Evolutionary conservation across 2,888 invertebrate genomes (phyloP).

Genomic region (Leucophenga montana): DNA sequence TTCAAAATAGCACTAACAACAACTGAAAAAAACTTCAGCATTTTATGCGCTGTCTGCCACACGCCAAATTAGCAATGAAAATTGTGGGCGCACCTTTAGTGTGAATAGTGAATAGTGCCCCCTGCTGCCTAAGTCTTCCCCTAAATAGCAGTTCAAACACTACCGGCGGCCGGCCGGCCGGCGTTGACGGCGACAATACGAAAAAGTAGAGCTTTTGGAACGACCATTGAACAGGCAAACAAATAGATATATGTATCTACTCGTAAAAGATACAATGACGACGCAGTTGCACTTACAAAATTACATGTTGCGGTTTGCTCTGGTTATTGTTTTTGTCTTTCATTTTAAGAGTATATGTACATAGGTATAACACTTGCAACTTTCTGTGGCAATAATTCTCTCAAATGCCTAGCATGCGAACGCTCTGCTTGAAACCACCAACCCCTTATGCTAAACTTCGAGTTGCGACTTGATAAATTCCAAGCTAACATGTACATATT

Average conservation of each 20-base stretch:
- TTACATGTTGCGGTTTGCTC: slow-evolving; percentile 32
- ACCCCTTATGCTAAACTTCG: background rate
- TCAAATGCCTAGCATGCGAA: background rate
- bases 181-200: background rate
- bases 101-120: too few relatives aligned
- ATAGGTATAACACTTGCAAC: slow-evolving; percentile 5
- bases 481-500: slow-evolving; percentile 7
- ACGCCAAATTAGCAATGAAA: slow-evolving; percentile 48
- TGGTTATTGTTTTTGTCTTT: background rate
- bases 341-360: background rate
- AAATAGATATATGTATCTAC: background rate
- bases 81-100: slow-evolving; percentile 53
- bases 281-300: slow-evolving; percentile 47
- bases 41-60: slow-evolving; percentile 6
- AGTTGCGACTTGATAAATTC: slow-evolving; percentile 16
- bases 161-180: background rate
- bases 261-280: background rate
- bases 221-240: background rate
- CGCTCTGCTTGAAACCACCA: background rate
- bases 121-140: background rate
- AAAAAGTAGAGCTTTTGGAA: background rate
- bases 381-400: slow-evolving; percentile 4
- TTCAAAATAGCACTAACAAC: background rate
- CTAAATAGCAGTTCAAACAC: background rate
- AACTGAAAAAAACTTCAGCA: background rate